phyloP scores from a whole-genome alignment of 1,140 invertebrate genomes.

The Lordiphosa collinella region DNA sequence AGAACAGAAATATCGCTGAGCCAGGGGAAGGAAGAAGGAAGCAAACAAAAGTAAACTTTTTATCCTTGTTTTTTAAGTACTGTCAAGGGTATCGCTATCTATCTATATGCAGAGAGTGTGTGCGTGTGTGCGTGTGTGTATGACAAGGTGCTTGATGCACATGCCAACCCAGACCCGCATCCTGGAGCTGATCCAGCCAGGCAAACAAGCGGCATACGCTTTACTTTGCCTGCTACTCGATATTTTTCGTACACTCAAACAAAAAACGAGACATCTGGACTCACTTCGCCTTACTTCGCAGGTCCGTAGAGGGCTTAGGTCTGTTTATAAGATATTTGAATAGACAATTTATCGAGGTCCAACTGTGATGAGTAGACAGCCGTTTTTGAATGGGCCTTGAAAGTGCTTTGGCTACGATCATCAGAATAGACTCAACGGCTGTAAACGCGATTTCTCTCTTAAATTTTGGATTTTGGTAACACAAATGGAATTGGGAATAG shows the following conservation, averaged over 20 bases:
- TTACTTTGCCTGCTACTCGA: not conserved
- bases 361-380: no score
- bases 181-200: conserved; percentile 13
- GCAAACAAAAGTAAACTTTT: conserved; percentile 69
- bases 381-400: no score
- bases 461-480: no score
- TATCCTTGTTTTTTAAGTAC: conserved; percentile 62
- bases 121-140: conserved; percentile 26
- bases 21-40: conserved; percentile 11
- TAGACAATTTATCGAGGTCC: no score
- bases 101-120: conserved; percentile 8
- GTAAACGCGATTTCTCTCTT: no score
- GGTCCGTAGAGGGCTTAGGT: no score
- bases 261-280: no score
- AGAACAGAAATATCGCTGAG: conserved; percentile 19
- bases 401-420: no score
- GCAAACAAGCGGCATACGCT: conserved; percentile 45
- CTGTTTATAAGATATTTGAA: no score
- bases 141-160: conserved; percentile 54
- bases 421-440: no score
- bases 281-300: no score
- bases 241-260: not conserved
- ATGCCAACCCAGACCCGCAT: conserved; percentile 11
- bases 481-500: no score
- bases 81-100: conserved; percentile 77